Base-by-base conservation (phyloP, 2,888 invertebrate species). In the Microdon myrmicae region DNA sequence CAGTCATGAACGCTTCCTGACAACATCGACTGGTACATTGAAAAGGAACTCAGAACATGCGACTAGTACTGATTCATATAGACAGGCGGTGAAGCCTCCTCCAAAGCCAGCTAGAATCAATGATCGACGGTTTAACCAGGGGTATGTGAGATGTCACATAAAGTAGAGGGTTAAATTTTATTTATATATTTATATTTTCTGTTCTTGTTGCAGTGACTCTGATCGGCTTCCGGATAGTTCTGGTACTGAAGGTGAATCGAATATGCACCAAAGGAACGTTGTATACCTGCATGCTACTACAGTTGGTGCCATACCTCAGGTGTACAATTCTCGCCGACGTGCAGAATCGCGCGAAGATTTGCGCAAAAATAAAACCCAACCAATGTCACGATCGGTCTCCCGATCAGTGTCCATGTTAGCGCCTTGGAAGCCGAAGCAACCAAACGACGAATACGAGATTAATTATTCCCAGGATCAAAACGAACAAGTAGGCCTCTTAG, bases 201-300 rank as follows among this genome's bases (percentile, higher is more conserved):
- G 1, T 7, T 56, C 38, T n/a, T 10, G 10, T 34, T 26, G 0
- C 44, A 79, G 79, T 67, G 78, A 79, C 41, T 74, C 74, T 32
- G 76, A 77, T 49, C 78, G 78, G 19, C 74, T 78, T 66, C 79
- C 79, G 5, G 80, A 80, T 60, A 80, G 80, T 41, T 80, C 79
- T 4, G 89, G 89, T 70, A 88, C 89, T 0, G 89, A 89, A 72
- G 89, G 89, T 0, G 89, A 89, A 71, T 86, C 86, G 49, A 91
- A 91, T 74, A 87, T 90, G 71, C 90, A 90, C 47, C 91, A 91
- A 75, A 84, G 90, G 72, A 91, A 91, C 73, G 88, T 92, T 12
- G 92, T 92, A 12, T 92, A 90, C 74, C 82, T 92, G 41, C 92
- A 92, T 73, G 92, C 92, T 41, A 90, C 92, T 35, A 91, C 92